Base-by-base conservation (phyloP, 2,797 vertebrate species). In the Glossophaga mutica region DNA sequence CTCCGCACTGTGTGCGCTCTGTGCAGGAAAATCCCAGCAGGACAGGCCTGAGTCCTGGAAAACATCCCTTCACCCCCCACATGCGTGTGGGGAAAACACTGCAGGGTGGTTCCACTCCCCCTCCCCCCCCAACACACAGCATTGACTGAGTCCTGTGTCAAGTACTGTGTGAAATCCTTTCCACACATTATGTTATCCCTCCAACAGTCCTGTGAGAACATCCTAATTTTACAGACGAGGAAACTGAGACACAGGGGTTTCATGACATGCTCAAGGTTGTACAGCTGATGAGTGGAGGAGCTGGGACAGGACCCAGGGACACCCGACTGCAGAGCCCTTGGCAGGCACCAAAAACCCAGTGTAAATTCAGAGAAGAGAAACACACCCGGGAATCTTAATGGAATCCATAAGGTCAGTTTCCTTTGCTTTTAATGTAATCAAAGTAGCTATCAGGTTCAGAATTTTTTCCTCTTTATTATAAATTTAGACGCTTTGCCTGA, bases 401-500 rank as follows among this genome's bases (percentile, higher is more conserved):
- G 74, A 19, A 62, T 57, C 62, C 12, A 52, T 15, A 67, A 59
- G 57, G 46, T 92, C 42, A 0, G 9, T 67, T 93, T 79, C 70
- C 68, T 84, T 85, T 37, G 71, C 34, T 81, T 94, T 76, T 73
- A 48, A 67, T 71, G 65, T 81, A 82, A 87, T 78, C 62, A 82
- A 91, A 91, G 52, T 70, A 87, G 12, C 14, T 70, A 62, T 76
- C 12, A 6, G 48, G 9, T 46, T 89, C 50, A 65, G 37, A 42
- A 77, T 24, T 77, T 91, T 52, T 39, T 5, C 21, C 67, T 10
- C 78, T 95, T 73, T 42, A 50, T 93, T 87, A 73, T 79, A 96
- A 74, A 95, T 95, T 48, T 92, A 94, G 82, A 79, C 8, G 68
- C 73, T 52, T 65, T 67, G 68, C 76, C 92, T 97, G 92, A 93